Evolutionary conservation across 2,888 invertebrate genomes (phyloP).

Genomic region (Saturnia japonica): DNA sequence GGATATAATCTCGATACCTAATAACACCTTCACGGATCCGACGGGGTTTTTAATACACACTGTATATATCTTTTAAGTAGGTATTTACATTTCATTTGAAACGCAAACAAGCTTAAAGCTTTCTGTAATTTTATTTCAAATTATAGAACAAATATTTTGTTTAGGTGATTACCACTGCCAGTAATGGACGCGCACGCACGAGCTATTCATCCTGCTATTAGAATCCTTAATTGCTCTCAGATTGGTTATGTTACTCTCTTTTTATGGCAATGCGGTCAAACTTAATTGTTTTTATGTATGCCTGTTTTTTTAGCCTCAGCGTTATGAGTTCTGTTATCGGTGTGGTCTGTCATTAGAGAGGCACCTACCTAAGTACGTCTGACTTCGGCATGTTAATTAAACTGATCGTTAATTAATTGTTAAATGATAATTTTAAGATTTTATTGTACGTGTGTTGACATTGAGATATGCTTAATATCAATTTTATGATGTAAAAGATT

Average conservation of each 20-base stretch:
- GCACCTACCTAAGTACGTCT: too few relatives aligned
- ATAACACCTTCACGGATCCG: too few relatives aligned
- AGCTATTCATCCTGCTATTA: slow-evolving; percentile 74
- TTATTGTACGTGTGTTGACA: slow-evolving; percentile 16
- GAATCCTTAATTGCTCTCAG: slow-evolving; percentile 75
- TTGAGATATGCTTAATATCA: slow-evolving; percentile 27
- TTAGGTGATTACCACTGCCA: slow-evolving; percentile 5
- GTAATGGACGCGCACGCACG: slow-evolving; percentile 49
- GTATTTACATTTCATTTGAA: background rate
- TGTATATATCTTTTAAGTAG: background rate
- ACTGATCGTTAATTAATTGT: slow-evolving; percentile 51
- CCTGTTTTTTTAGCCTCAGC: slow-evolving; percentile 59
- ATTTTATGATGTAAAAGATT: slow-evolving; percentile 27
- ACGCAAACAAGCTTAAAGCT: background rate
- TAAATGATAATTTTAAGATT: slow-evolving; percentile 32
- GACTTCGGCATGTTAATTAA: slow-evolving; percentile 64
- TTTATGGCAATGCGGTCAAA: slow-evolving; percentile 79
- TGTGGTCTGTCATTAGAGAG: slow-evolving; percentile 69
- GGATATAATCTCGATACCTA: too few relatives aligned
- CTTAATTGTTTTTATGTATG: slow-evolving; percentile 79
- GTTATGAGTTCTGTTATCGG: slow-evolving; percentile 67
- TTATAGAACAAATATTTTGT: slow-evolving; percentile 14
- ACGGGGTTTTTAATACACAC: too few relatives aligned
- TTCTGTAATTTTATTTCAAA: background rate
- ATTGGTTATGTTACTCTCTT: slow-evolving; percentile 76